A percentile compares a stretch with the other conserved stretches of the same genome.
Evolutionary conservation across 2,888 invertebrate genomes (phyloP).

Genomic region (Julus scanicus): DNA sequence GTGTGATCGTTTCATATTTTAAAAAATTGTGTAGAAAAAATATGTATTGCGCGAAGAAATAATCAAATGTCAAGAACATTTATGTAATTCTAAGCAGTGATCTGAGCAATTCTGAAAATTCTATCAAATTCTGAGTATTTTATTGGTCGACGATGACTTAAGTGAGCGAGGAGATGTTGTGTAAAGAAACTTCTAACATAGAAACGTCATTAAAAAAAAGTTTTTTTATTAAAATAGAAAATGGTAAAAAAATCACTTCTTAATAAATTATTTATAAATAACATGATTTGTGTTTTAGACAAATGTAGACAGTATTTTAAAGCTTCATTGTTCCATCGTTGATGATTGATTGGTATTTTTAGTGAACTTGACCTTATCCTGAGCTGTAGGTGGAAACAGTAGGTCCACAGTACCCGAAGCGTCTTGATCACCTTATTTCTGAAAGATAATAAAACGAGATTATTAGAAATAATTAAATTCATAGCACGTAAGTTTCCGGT

Average conservation of each 20-base stretch:
- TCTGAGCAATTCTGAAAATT: too few relatives aligned
- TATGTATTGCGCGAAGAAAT: too few relatives aligned
- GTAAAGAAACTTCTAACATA: too few relatives aligned
- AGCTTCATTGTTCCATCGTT: neutral
- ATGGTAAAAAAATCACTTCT: neutral
- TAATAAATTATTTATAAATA: conserved; percentile 11
- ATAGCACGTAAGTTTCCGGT: neutral
- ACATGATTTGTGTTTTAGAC: neutral
- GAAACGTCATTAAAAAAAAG: neutral
- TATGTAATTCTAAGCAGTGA: too few relatives aligned
- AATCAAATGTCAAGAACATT: too few relatives aligned
- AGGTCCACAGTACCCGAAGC: neutral
- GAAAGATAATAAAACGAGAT: neutral
- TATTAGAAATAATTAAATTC: neutral
- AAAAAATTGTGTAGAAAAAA: too few relatives aligned
- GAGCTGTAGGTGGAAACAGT: neutral
- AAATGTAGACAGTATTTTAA: neutral
- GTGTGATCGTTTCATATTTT: too few relatives aligned
- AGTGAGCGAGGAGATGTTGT: too few relatives aligned
- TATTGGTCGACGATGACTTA: too few relatives aligned
- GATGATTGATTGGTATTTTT: neutral
- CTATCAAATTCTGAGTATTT: too few relatives aligned
- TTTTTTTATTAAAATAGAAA: neutral
- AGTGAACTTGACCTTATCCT: neutral
- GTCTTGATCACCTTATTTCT: conserved; percentile 12